Evolutionary conservation across 2,797 vertebrate genomes (phyloP), one percentile per base, ranked within the genome.

Genomic region (Neomorphus geoffroyi): DNA sequence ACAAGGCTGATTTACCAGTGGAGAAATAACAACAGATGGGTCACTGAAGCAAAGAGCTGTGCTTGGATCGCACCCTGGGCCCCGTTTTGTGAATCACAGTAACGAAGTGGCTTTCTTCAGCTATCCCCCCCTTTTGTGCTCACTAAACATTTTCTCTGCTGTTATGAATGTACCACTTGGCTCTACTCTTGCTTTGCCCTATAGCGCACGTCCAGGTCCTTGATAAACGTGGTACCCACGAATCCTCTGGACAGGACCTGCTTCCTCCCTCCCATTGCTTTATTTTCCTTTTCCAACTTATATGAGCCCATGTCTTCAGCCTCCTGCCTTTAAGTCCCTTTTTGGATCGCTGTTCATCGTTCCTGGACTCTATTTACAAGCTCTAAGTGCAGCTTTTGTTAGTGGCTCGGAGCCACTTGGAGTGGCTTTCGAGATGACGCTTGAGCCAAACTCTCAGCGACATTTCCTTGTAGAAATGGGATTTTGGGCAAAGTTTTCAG

Each of bases 141-240:
- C 37, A 9, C 45, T 51, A 10, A 45, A 23, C 5, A 2, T 32
- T 79, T 22, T 21, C 65, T 26, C 27, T 41, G 54, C 56, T 56
- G 56, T 8, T 80, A 8, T 21, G 24, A 6, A 43, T 8, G 39
- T n/a, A 13, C 46, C 8, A 27, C 22, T 30, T 10, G 7, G 61
- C 46, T 66, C 24, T 0, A 1, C 3, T 13, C 22, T 50, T 18
- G 22, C 27, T 2, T 10, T 0, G 1, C 26, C 26, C 27, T 17
- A 3, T 2, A 8, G 43, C 6, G 1, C 26, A 4, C 18, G 3
- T 11, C 60, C 4, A 0, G 3, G n/a, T 13, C 64, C 45, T 62
- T 33, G 81, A 27, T 14, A 11, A 50, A 14, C 8, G 0, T 1
- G 9, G n/a, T 28, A 30, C 54, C 10, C 10, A 4, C 10, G 4